phyloP scores from a whole-genome alignment of 2,888 invertebrate species.

The Nineta flava region DNA sequence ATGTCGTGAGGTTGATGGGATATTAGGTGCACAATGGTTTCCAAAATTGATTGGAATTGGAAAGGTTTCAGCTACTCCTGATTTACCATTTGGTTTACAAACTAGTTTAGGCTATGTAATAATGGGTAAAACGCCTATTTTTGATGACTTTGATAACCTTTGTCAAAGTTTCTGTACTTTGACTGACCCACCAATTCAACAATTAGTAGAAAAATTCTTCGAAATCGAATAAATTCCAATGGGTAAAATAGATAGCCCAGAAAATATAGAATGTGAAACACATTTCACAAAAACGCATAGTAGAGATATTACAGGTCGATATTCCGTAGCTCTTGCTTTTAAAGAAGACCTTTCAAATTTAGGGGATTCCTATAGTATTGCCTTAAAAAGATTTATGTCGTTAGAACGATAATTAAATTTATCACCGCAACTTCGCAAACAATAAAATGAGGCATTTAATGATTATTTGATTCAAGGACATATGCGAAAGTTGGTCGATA shows the following conservation, averaged over 20 bases:
- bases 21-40: neutral
- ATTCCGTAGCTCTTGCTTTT: conserved; percentile 12
- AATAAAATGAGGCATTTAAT: conserved; percentile 2
- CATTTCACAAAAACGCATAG: conserved; percentile 7
- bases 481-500: neutral
- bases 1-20: neutral
- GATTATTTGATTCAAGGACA: neutral
- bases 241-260: neutral
- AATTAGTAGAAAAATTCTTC: conserved; percentile 11
- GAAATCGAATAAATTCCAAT: conserved; percentile 10
- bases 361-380: conserved; percentile 7
- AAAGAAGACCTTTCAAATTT: neutral
- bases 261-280: conserved; percentile 10
- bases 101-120: neutral
- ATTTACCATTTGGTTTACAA: neutral
- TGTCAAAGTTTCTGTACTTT: neutral
- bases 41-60: neutral
- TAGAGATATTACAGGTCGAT: conserved; percentile 10
- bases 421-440: conserved; percentile 3
- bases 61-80: neutral
- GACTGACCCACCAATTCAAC: neutral
- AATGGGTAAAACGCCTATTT: neutral
- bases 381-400: conserved; percentile 6
- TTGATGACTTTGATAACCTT: neutral
- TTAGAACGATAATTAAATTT: conserved; percentile 9